phyloP scores from a whole-genome alignment of 2,113 vertebrate species.

The Colinus virginianus region DNA sequence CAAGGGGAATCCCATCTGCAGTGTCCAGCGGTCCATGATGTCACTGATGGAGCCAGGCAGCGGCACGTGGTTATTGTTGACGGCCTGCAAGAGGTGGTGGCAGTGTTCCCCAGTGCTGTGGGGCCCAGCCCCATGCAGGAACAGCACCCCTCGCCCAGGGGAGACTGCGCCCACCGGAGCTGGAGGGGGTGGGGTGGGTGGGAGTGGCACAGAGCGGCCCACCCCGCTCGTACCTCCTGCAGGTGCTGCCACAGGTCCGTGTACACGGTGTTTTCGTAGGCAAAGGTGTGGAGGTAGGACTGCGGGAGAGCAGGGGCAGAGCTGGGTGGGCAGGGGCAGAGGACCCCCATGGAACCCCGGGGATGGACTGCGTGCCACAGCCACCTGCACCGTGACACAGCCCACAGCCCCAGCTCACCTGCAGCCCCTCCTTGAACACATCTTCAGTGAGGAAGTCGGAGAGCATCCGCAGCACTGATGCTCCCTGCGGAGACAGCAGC shows the following conservation, averaged over 20 bases:
- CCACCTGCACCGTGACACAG: not conserved
- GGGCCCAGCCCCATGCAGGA: rapidly evolving
- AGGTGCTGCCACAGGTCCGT: slow-evolving; percentile 88
- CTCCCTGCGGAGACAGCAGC: slow-evolving; percentile 80
- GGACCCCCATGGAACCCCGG: rapidly evolving
- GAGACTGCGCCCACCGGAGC: not conserved
- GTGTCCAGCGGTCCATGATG: slow-evolving; percentile 93
- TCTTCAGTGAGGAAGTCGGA: slow-evolving; percentile 88
- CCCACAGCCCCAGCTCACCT: slow-evolving; percentile 76
- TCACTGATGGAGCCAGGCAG: slow-evolving; percentile 35
- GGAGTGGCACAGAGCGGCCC: not conserved
- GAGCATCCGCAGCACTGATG: slow-evolving; percentile 91
- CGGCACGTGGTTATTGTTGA: rapidly evolving
- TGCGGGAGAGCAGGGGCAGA: slow-evolving; percentile 49
- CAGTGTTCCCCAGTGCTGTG: not conserved
- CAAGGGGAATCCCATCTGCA: slow-evolving; percentile 94
- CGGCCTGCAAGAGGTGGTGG: slow-evolving; percentile 64
- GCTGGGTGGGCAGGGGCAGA: not conserved
- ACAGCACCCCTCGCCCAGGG: not conserved
- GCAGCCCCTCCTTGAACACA: slow-evolving; percentile 85
- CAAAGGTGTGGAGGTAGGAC: slow-evolving; percentile 85
- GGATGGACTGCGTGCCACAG: not conserved
- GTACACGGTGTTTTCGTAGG: slow-evolving; percentile 84
- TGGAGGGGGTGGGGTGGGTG: not conserved
- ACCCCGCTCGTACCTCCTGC: slow-evolving; percentile 76